Evolutionary conservation across 1,140 invertebrate genomes (phyloP).

Genomic region (Aethina tumida): DNA sequence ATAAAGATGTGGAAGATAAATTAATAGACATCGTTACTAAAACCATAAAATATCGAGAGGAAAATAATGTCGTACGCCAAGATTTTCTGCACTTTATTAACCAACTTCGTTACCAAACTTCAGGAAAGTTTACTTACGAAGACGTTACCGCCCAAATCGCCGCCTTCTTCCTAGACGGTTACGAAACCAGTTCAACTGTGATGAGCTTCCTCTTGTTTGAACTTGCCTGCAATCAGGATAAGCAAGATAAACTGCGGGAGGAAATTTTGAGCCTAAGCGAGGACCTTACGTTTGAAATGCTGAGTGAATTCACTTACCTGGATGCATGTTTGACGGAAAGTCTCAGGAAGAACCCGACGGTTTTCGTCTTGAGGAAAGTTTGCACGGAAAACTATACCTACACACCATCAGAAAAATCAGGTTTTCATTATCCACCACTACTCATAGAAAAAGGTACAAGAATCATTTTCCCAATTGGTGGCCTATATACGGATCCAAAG

Average conservation of each 20-base stretch:
- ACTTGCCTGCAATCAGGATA: conserved; percentile 48
- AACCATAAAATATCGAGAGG: conserved; percentile 30
- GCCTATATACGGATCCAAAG: conserved; percentile 42
- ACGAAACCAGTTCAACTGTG: conserved; percentile 8
- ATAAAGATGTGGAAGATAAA: conserved; percentile 15
- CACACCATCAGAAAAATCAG: conserved; percentile 21
- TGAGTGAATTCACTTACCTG: conserved; percentile 11
- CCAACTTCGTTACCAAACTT: background rate
- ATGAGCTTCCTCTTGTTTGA: conserved; percentile 39
- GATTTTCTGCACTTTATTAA: conserved; percentile 26
- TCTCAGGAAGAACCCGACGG: conserved; percentile 37
- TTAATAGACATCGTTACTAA: conserved; percentile 17
- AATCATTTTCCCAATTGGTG: conserved; percentile 45
- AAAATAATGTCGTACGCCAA: conserved; percentile 29
- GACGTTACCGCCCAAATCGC: conserved; percentile 51
- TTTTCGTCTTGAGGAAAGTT: conserved; percentile 27
- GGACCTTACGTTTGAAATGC: conserved; percentile 10
- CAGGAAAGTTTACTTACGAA: conserved; percentile 32
- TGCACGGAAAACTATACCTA: conserved; percentile 21
- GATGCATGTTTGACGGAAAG: conserved; percentile 33
- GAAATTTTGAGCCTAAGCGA: conserved; percentile 40
- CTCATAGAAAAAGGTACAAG: conserved; percentile 38
- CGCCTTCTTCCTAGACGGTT: conserved; percentile 41
- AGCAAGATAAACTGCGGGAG: conserved; percentile 54
- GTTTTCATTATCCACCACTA: conserved; percentile 23